Base-by-base conservation (phyloP, 2,888 invertebrate genomes). In the Eristalis arbustorum region DNA sequence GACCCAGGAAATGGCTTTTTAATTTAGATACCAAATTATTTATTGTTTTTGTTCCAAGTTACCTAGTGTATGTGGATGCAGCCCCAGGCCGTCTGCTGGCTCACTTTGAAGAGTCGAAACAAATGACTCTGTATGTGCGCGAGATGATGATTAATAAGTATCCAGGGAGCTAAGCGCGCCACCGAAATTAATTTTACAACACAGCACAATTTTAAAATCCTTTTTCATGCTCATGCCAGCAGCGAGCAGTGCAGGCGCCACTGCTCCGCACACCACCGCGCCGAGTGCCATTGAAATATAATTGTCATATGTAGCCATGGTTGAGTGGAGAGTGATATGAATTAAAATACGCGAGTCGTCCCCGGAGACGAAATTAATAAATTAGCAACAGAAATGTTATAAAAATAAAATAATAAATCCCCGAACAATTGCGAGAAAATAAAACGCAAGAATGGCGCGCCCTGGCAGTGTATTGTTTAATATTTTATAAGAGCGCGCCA, bases 1-100 rank as follows among this genome's bases (percentile, higher is more conserved):
- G 23, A 40, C 25, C 25, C 22, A n/a, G 59, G 59, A 80, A 76
- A 84, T 81, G 73, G 37, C 49, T 73, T 85, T 81, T 85, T 85
- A 69, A 85, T 85, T 82, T 78, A 82, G 77, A 71, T 67, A 40
- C 73, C 69, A 74, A 81, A 77, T 85, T 81, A 82, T 85, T 82
- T 85, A 82, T 85, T 69, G 73, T 62, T 85, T 66, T 82, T 73
- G 80, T 80, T 74, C 34, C 62, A 10, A 49, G 72, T 34, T 74
- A 56, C 56, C 73, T 66, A 23, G 23, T 23, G 22, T 6, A 8
- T 57, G 13, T 10, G 23, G 22, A 10, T n/a, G n/a, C n/a, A n/a
- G n/a, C n/a, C n/a, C n/a, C 23, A 71, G 37, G n/a, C 23, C 18
- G 31, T 57, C 18, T n/a, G n/a, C 10, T 23, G 14, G 1, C 13